Evolutionary conservation across 2,888 invertebrate genomes (phyloP).

Genomic region (Drosophila monieri): DNA sequence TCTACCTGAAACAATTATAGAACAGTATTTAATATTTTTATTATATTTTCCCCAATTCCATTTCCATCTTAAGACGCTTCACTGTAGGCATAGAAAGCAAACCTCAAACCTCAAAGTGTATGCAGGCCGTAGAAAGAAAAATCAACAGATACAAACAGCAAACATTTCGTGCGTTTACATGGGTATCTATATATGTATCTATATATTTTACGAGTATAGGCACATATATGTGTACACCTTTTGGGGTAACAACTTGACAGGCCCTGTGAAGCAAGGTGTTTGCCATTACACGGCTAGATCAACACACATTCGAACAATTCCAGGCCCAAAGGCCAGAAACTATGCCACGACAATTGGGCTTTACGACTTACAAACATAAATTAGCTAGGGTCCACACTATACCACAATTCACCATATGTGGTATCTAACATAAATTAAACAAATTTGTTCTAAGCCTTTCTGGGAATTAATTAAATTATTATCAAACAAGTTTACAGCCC

Average conservation of each 20-base stretch:
- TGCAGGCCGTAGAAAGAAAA: slow-evolving; percentile 52
- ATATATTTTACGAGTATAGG: background rate
- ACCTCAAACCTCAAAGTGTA: slow-evolving; percentile 37
- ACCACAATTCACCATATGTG: background rate
- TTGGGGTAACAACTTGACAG: slow-evolving; percentile 34
- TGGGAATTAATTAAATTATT: slow-evolving; percentile 1
- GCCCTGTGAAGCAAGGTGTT: slow-evolving; percentile 35
- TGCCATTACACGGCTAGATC: slow-evolving; percentile 37
- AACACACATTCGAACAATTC: slow-evolving; percentile 8
- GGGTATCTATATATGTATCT: slow-evolving; percentile 26
- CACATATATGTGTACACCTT: slow-evolving; percentile 4
- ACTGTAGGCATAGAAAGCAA: slow-evolving; percentile 28
- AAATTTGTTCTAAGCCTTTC: background rate
- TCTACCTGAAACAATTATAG: slow-evolving; percentile 11
- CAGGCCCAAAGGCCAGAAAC: background rate
- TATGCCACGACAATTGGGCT: slow-evolving; percentile 24
- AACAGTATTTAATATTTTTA: background rate
- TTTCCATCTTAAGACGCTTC: background rate
- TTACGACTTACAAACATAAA: slow-evolving; percentile 31
- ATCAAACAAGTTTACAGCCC: background rate
- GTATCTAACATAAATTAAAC: slow-evolving; percentile 7
- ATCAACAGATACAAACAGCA: slow-evolving; percentile 40
- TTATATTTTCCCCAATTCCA: background rate
- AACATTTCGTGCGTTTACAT: background rate
- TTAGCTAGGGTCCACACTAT: background rate